phyloP scores from a whole-genome alignment of 53 echinoderm and acorn worm genomes.

The Henricia sp. region DNA sequence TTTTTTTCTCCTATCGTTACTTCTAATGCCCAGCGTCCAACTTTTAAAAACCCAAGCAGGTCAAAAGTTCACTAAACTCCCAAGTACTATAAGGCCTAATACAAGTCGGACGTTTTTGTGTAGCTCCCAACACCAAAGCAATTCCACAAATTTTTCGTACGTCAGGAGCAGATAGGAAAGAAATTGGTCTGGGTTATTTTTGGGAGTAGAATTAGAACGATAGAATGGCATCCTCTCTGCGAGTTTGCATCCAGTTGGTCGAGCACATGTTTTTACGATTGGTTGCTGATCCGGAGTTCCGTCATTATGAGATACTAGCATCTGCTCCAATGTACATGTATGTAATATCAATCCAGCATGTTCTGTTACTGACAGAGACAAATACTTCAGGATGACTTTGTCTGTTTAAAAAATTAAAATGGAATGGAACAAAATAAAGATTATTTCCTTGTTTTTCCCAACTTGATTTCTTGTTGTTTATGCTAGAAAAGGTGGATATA shows the following conservation, averaged over 20 bases:
- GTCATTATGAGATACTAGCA: slow-evolving; percentile 29
- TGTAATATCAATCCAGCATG: slow-evolving; percentile 24
- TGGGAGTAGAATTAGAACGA: neutral
- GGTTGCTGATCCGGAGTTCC: slow-evolving; percentile 18
- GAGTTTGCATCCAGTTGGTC: neutral
- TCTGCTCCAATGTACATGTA: neutral
- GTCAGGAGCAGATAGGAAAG: slow-evolving; percentile 14
- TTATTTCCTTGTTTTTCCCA: no score
- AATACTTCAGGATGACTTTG: no score
- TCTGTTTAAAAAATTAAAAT: no score
- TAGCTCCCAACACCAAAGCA: neutral
- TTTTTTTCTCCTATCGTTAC: no score
- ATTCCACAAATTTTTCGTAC: slow-evolving; percentile 35
- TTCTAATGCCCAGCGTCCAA: no score
- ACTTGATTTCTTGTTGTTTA: no score
- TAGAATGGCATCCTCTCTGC: neutral
- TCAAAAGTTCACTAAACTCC: no score
- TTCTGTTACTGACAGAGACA: neutral
- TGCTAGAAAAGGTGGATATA: no score
- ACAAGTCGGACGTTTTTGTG: slow-evolving; percentile 51
- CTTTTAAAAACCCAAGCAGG: no score
- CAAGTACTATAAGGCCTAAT: no score
- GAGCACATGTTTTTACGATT: slow-evolving; percentile 27
- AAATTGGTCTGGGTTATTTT: slow-evolving; percentile 10
- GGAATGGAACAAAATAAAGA: no score